phyloP scores from a whole-genome alignment of 35 echinoderm and acorn worm genomes.

The Chiridota heheva region DNA sequence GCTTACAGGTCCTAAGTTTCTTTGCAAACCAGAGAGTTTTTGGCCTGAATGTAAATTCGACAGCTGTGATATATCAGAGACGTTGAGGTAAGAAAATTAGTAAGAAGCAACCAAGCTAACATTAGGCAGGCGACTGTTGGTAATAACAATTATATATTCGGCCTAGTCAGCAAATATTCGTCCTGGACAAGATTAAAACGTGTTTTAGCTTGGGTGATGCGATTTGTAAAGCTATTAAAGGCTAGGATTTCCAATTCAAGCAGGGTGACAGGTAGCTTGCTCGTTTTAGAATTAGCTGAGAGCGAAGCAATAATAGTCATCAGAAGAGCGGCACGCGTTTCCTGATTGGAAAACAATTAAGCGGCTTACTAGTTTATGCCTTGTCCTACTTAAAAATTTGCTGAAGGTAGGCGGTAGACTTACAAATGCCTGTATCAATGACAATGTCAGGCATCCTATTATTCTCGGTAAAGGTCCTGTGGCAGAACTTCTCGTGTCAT shows the following conservation, averaged over 20 bases:
- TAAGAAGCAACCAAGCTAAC: no score
- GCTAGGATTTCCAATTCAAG: background rate
- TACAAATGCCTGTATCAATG: background rate
- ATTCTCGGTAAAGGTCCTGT: constrained; percentile 26
- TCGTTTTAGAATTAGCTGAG: background rate
- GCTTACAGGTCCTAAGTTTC: constrained; percentile 17
- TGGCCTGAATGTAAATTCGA: background rate
- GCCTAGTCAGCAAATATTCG: background rate
- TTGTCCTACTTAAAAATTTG: background rate
- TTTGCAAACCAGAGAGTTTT: background rate
- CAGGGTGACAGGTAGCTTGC: background rate
- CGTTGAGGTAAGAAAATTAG: background rate
- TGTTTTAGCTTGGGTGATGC: constrained; percentile 2
- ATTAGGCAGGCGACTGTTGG: background rate
- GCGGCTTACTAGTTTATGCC: background rate
- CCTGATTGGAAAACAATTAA: background rate
- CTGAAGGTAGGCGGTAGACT: constrained; percentile 49
- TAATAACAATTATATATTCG: background rate
- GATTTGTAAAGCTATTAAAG: background rate
- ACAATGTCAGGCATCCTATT: constrained; percentile 41
- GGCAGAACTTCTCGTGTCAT: constrained; percentile 31
- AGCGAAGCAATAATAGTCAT: constrained; percentile 5
- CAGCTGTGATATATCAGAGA: background rate
- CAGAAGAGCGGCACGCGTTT: background rate
- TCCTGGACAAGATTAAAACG: background rate